Conservation (phyloP, 2,797 vertebrate species). For the Enteromius anoplus region DNA sequence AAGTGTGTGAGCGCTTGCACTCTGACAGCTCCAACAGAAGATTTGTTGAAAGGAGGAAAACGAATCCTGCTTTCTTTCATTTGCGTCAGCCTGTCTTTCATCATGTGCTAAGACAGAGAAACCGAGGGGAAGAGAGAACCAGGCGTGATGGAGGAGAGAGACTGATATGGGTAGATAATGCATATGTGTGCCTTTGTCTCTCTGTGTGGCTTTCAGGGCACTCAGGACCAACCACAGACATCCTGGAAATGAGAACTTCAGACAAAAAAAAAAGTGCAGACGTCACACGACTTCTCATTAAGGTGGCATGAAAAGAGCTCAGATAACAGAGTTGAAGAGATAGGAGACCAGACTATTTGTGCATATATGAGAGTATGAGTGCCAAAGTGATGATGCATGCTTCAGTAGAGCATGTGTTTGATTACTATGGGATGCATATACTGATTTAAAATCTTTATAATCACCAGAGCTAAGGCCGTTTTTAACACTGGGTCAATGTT, state of each 20-base stretch:
- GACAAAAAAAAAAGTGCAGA: not conserved
- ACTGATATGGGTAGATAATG: constrained; percentile 35
- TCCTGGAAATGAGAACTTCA: constrained; percentile 15
- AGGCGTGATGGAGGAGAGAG: constrained; percentile 18
- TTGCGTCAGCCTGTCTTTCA: constrained; percentile 39
- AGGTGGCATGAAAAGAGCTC: not conserved
- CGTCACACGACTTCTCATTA: not conserved
- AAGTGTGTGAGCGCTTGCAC: constrained; percentile 11
- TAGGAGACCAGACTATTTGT: not conserved
- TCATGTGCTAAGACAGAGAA: constrained; percentile 33
- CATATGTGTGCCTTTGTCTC: not conserved
- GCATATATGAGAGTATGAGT: not conserved
- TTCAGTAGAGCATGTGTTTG: not conserved
- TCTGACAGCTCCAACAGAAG: constrained; percentile 25
- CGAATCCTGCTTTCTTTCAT: constrained; percentile 24
- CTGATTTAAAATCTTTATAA: not conserved
- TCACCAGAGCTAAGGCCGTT: not conserved
- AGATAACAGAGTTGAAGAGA: not conserved
- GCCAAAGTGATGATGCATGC: not conserved
- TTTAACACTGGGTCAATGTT: not conserved
- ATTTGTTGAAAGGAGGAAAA: constrained; percentile 45
- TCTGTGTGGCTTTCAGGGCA: constrained; percentile 30
- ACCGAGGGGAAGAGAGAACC: constrained; percentile 23
- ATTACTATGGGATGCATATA: not conserved
- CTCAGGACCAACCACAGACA: constrained; percentile 36